phyloP scores from a whole-genome alignment of 1,140 invertebrate genomes.

The Sycobia sp. region DNA sequence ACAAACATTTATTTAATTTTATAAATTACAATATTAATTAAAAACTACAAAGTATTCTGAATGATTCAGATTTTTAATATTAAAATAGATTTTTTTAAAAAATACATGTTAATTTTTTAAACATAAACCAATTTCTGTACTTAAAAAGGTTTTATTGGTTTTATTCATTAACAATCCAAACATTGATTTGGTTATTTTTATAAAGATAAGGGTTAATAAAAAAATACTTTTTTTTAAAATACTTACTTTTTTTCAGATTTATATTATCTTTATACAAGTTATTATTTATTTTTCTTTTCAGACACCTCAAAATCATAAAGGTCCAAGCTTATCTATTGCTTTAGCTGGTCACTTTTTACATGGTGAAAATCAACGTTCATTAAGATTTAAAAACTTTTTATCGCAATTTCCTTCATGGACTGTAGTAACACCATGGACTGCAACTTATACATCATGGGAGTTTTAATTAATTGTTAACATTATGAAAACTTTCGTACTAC shows the following conservation, averaged over 20 bases:
- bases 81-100: conserved; percentile 18
- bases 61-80: conserved; percentile 8
- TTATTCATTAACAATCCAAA: no score
- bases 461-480: conserved; percentile 48
- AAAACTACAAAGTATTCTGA: no score
- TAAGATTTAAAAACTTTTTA: conserved; percentile 62
- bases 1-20: no score
- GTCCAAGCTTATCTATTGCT: conserved; percentile 64
- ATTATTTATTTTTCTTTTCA: conserved; percentile 42
- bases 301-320: conserved; percentile 45
- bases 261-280: no score
- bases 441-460: conserved; percentile 66
- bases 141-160: no score
- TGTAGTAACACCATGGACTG: conserved; percentile 66
- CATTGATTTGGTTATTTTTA: no score
- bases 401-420: conserved; percentile 68
- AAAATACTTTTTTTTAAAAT: no score
- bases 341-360: conserved; percentile 70
- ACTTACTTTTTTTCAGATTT: no score
- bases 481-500: background rate
- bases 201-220: no score
- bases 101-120: no score
- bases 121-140: no score
- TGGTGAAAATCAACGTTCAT: conserved; percentile 64
- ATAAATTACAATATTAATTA: no score